Evolutionary conservation across 2,888 invertebrate species (phyloP).

Genomic region (Chloroclystis v-ata): DNA sequence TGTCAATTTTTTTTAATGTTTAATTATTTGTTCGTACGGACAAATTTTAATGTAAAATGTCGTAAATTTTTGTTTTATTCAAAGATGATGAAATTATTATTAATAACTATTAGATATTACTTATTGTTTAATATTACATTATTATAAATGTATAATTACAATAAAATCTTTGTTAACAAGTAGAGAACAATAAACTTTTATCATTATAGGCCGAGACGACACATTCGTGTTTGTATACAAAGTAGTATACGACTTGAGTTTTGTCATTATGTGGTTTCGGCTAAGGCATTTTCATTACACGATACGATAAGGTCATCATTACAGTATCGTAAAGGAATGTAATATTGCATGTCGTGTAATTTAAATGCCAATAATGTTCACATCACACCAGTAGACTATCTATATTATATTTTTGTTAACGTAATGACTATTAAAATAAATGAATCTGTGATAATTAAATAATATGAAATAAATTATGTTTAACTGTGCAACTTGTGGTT

Average conservation of each 20-base stretch:
- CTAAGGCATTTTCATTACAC: neutral
- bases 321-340: neutral
- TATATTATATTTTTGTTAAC: slow-evolving; percentile 76
- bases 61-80: too few species aligned
- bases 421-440: slow-evolving; percentile 77
- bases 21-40: slow-evolving; percentile 5
- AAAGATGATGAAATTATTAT: too few species aligned
- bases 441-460: slow-evolving; percentile 78
- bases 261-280: slow-evolving; percentile 1
- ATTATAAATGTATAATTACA: slow-evolving; percentile 15
- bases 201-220: slow-evolving; percentile 43
- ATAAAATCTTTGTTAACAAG: slow-evolving; percentile 17
- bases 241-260: neutral
- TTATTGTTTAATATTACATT: too few species aligned
- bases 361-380: slow-evolving; percentile 28
- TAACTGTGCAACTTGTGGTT: slow-evolving; percentile 61
- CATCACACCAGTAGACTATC: slow-evolving; percentile 67
- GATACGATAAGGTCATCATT: neutral
- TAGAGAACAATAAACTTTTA: slow-evolving; percentile 35
- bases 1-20: neutral
- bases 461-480: slow-evolving; percentile 78
- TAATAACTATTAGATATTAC: too few species aligned
- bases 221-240: neutral
- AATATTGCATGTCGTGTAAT: neutral
- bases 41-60: neutral